Evolutionary conservation across 2,888 invertebrate genomes (phyloP).

Genomic region (Dolichomitus sp.): DNA sequence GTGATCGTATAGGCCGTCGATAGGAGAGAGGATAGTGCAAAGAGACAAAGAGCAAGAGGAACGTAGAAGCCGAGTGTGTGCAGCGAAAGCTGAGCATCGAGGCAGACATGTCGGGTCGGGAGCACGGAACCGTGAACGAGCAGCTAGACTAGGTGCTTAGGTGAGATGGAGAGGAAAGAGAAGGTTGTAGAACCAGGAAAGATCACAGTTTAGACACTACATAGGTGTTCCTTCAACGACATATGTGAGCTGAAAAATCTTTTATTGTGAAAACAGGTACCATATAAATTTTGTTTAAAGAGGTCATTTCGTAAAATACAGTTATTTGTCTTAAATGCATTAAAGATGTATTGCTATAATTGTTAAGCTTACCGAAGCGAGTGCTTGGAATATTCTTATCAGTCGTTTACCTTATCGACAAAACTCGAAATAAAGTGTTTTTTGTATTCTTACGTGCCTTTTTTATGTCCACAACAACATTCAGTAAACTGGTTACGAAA

Average conservation of each 20-base stretch:
- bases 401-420: too few relatives aligned
- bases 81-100: slow-evolving; percentile 23
- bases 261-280: neutral
- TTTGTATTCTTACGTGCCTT: too few relatives aligned
- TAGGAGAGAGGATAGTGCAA: neutral
- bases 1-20: slow-evolving; percentile 11
- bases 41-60: slow-evolving; percentile 7
- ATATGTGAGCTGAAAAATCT: neutral
- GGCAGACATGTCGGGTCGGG: neutral
- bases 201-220: neutral
- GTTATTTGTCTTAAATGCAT: neutral
- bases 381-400: neutral
- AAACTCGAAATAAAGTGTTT: too few relatives aligned
- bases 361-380: neutral
- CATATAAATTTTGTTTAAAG: neutral
- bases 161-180: slow-evolving; percentile 23
- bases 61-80: slow-evolving; percentile 22
- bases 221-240: neutral
- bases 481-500: too few relatives aligned
- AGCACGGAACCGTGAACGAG: slow-evolving; percentile 28
- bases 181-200: slow-evolving; percentile 3
- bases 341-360: neutral
- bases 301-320: neutral
- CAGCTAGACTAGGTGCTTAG: slow-evolving; percentile 11
- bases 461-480: too few relatives aligned